Evolutionary conservation across 2,797 vertebrate species (phyloP).

Genomic region (Sebastes goodei): DNA sequence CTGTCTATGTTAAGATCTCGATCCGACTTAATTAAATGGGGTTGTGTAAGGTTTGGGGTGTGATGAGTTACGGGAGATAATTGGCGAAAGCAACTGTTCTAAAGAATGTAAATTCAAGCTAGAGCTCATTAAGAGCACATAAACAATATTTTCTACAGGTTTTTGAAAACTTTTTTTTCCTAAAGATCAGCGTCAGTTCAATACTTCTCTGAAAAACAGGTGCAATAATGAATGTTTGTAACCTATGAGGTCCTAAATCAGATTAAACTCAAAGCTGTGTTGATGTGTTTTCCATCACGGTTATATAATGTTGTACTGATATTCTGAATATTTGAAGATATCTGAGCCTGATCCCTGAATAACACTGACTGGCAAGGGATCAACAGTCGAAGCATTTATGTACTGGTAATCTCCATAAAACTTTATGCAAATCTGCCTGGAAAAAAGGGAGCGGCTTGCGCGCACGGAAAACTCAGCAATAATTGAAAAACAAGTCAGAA

Average conservation of each 20-base stretch:
- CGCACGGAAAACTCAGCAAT: constrained; percentile 43
- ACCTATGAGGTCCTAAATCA: constrained; percentile 12
- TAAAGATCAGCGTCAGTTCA: constrained; percentile 41
- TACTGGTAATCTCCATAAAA: constrained; percentile 58
- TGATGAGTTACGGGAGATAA: constrained; percentile 52
- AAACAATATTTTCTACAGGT: constrained; percentile 30
- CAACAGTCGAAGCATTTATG: constrained; percentile 42
- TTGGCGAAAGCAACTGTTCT: constrained; percentile 27
- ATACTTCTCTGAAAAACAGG: not conserved
- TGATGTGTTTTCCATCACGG: constrained; percentile 18
- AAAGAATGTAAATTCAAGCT: constrained; percentile 54
- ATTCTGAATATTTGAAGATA: constrained; percentile 41
- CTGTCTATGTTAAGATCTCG: constrained; percentile 49
- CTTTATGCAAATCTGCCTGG: constrained; percentile 51
- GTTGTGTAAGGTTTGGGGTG: constrained; percentile 51
- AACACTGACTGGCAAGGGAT: constrained; percentile 46
- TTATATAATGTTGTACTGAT: constrained; percentile 35
- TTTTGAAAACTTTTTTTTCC: constrained; percentile 12
- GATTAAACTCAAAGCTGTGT: constrained; percentile 33
- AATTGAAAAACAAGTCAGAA: constrained; percentile 53
- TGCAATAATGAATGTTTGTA: constrained; percentile 20
- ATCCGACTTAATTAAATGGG: constrained; percentile 56
- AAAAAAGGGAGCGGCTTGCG: constrained; percentile 12
- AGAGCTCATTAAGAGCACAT: constrained; percentile 45
- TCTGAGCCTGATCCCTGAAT: constrained; percentile 28